Evolutionary conservation across 2,797 vertebrate genomes (phyloP).

Genomic region (Tokudaia muenninki): DNA sequence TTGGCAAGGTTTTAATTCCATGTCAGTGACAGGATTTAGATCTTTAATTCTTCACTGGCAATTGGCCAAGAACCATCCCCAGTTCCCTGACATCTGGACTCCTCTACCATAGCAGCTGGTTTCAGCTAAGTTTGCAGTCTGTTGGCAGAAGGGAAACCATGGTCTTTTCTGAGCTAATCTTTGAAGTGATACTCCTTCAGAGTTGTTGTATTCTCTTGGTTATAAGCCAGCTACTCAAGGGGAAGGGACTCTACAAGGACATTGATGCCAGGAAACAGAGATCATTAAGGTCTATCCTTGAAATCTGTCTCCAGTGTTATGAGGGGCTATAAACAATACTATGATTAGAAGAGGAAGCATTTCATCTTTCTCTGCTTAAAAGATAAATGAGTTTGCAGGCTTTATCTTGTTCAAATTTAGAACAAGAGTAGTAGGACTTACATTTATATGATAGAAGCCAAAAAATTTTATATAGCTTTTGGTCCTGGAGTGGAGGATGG

Average conservation of each 20-base stretch:
- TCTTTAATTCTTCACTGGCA: not conserved
- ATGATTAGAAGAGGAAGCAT: not conserved
- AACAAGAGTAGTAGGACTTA: not conserved
- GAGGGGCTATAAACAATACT: not conserved
- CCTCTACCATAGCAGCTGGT: not conserved
- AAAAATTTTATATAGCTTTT: not conserved
- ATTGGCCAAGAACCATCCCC: not conserved
- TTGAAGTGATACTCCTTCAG: not conserved
- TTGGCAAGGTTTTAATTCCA: constrained; percentile 27
- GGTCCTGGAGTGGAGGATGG: not conserved
- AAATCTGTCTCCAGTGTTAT: not conserved
- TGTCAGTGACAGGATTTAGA: not conserved
- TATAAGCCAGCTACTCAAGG: not conserved
- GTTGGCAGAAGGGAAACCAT: not conserved
- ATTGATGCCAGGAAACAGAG: not conserved
- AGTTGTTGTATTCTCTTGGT: not conserved
- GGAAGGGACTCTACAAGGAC: not conserved
- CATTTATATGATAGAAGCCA: not conserved
- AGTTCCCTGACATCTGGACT: not conserved
- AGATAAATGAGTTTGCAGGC: not conserved
- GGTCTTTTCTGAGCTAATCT: not conserved
- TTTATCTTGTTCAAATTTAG: not conserved
- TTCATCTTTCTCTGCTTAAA: not conserved
- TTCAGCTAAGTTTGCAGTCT: not conserved
- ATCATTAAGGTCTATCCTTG: not conserved